A percentile compares a stretch with the other conserved stretches of the same genome.
Evolutionary conservation across 2,888 invertebrate genomes (phyloP).

Genomic region (Exephanes ischioxanthus): DNA sequence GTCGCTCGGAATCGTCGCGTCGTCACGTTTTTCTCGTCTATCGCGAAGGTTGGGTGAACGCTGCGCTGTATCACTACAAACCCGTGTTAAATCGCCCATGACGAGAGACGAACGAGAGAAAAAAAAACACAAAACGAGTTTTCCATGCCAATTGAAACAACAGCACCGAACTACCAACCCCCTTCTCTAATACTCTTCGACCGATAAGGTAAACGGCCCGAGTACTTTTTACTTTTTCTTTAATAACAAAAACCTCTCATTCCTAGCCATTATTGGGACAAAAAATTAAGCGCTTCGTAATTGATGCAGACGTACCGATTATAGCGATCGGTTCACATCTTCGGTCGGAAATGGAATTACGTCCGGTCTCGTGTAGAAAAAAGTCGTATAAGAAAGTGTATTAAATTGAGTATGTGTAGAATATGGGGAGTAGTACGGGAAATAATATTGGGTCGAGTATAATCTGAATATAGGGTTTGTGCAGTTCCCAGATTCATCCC

Average conservation of each 20-base stretch:
- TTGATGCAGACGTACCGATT: too few species aligned
- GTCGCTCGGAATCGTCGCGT: conserved; percentile 62
- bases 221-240: neutral
- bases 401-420: too few species aligned
- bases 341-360: neutral
- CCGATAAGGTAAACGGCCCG: neutral
- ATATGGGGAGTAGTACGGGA: too few species aligned
- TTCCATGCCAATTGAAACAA: conserved; percentile 58
- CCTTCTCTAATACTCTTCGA: neutral
- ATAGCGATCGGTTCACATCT: neutral
- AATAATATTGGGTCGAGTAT: too few species aligned
- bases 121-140: conserved; percentile 24
- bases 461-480: too few species aligned
- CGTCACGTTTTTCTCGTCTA: conserved; percentile 68
- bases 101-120: conserved; percentile 49
- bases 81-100: conserved; percentile 63
- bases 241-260: neutral
- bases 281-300: too few species aligned
- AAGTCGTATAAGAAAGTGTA: too few species aligned
- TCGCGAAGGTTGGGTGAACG: conserved; percentile 34
- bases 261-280: too few species aligned
- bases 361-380: too few species aligned
- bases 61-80: conserved; percentile 33
- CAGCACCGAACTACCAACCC: conserved; percentile 26
- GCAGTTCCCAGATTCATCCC: too few species aligned